Evolutionary conservation across 2,113 vertebrate species (phyloP), one percentile per base, ranked within the genome.

Genomic region (Mormyrus lacerda): DNA sequence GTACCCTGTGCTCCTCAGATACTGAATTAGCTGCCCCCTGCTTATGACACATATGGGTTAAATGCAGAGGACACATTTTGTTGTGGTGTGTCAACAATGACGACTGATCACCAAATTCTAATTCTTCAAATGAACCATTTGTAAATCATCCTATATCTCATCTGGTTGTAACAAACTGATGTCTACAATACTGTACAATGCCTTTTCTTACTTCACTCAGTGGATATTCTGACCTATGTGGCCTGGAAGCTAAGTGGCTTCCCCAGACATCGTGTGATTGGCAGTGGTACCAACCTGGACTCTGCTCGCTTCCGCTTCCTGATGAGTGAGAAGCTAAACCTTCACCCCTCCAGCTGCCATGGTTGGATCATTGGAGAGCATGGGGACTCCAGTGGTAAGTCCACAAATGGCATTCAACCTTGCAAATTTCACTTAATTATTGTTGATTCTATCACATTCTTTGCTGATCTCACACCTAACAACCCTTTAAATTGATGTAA

Each of bases 191-290:
- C 27, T 8, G 24, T 47, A 11, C 82, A n/a, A 84, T 84, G 82
- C 47, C 21, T 11, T 87, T 65, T 87, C 55, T 61, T 39, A 65
- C 51, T 17, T 51, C 55, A 89, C 39, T 4, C 90, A 99, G 98
- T 99, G 93, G 98, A 99, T 93, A 96, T 99, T 93, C 92, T 99
- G 95, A 99, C 98, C 91, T 99, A 99, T 0, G 98, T 99, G 94
- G 97, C 98, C 85, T 99, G 98, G 98, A 99, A 99, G 94, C 97
- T 99, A 94, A 99, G 98, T 4, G 98, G 98, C 24, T 97, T 99
- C 94, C 98, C 98, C 88, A 97, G 97, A 89, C 95, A 98, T 93
- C 97, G 98, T 0, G 97, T 99, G 82, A 97, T 99, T 5, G 98
- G 98, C 76, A 99, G 98, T 0, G 98, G 98, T 92, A 99, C 98